A percentile compares a stretch with the other conserved stretches of the same genome.
phyloP scores from a whole-genome alignment of 2,888 invertebrate genomes.

The Oligia fasciuncula region DNA sequence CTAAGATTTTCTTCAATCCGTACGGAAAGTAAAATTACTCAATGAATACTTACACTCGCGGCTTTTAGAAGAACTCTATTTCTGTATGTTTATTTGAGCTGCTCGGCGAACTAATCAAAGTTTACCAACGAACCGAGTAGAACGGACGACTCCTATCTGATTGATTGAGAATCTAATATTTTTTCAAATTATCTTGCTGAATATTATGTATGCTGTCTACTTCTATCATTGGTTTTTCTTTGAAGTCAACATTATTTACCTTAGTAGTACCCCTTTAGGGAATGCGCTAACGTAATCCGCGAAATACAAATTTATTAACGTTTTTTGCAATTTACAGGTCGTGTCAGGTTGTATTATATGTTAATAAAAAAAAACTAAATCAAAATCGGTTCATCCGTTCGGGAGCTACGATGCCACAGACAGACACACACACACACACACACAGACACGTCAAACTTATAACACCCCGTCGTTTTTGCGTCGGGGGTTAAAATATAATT shows the following conservation, averaged over 20 bases:
- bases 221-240: not conserved
- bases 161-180: conserved; percentile 55
- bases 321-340: too few relatives aligned
- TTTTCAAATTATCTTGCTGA: conserved; percentile 36
- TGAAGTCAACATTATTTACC: not conserved
- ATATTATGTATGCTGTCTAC: conserved; percentile 16
- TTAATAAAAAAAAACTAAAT: too few relatives aligned
- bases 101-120: conserved; percentile 65
- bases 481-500: too few relatives aligned
- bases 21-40: conserved; percentile 57
- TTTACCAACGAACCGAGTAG: conserved; percentile 59
- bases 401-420: too few relatives aligned
- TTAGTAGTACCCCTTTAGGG: too few relatives aligned
- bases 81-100: conserved; percentile 64
- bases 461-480: too few relatives aligned
- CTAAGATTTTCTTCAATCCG: conserved; percentile 35
- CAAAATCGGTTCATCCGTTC: too few relatives aligned
- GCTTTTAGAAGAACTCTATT: conserved; percentile 57
- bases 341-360: too few relatives aligned
- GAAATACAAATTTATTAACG: too few relatives aligned
- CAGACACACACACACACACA: too few relatives aligned
- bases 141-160: conserved; percentile 42
- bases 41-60: conserved; percentile 48
- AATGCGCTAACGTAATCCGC: too few relatives aligned
- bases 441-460: too few relatives aligned